A percentile compares a stretch with the other conserved stretches of the same genome.
Conservation (phyloP, 2,113 vertebrate species). For the Todiramphus chloris region DNA sequence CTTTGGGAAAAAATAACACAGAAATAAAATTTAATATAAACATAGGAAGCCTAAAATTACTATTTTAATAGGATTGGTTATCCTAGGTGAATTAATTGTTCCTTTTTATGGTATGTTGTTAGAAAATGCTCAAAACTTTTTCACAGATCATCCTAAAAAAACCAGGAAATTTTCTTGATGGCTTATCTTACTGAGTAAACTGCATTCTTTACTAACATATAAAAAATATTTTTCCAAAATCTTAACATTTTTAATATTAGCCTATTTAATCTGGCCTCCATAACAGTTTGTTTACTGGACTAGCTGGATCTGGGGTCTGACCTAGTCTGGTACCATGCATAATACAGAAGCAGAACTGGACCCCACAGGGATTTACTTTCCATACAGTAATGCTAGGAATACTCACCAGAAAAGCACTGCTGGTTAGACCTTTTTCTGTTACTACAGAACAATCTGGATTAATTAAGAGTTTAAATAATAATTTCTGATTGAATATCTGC, state of each 20-base stretch:
- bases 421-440: neutral
- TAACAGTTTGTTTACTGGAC: neutral
- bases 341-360: neutral
- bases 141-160: neutral
- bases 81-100: neutral
- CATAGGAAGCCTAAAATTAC: conserved; percentile 37
- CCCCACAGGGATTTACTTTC: neutral
- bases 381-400: neutral
- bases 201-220: neutral
- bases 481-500: neutral
- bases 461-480: neutral
- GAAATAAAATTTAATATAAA: conserved; percentile 37
- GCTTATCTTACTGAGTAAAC: neutral
- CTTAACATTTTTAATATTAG: neutral
- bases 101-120: neutral
- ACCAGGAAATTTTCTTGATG: neutral
- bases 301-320: neutral
- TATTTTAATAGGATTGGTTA: neutral
- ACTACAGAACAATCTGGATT: neutral
- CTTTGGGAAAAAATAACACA: neutral
- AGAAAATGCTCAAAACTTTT: neutral
- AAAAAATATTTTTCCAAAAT: neutral
- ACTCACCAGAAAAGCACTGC: neutral
- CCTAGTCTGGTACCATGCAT: too few species aligned
- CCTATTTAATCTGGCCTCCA: neutral